A percentile compares a stretch with the other conserved stretches of the same genome.
These are phyloP conservation scores for Telenomus remus DNA, from an alignment of 1,140 invertebrate species.

Conservation along the genomic window DNA sequence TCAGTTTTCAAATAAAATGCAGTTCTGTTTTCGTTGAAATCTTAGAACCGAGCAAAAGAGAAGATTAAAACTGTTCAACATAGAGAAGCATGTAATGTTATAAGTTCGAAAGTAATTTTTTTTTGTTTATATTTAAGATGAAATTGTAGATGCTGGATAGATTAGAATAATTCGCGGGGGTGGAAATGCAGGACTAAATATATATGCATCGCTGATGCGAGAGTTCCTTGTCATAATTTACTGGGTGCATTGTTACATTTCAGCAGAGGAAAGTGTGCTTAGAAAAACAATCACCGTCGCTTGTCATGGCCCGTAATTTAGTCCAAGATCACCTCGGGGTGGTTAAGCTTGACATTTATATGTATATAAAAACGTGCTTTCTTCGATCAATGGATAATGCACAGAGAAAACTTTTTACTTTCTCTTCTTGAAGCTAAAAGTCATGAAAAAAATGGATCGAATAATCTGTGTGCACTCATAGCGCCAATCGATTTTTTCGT, in stretches of 20 bases:
- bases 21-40: no score
- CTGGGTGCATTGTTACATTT: slow-evolving; percentile 28
- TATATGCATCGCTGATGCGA: slow-evolving; percentile 41
- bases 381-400: no score
- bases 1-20: no score
- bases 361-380: no score
- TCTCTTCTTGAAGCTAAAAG: no score
- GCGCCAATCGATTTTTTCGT: no score
- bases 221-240: slow-evolving; percentile 44
- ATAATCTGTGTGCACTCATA: no score
- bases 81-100: not conserved
- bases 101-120: not conserved
- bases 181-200: slow-evolving; percentile 36
- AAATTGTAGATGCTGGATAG: slow-evolving; percentile 54
- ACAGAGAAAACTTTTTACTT: no score
- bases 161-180: slow-evolving; percentile 50
- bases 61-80: no score
- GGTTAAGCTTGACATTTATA: no score
- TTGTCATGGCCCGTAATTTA: slow-evolving; percentile 41
- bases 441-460: no score
- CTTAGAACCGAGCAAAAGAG: no score
- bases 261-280: slow-evolving; percentile 9
- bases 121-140: not conserved
- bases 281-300: slow-evolving; percentile 4
- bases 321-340: not conserved